Conservation (phyloP, 2,113 vertebrate species). For the Grus americana region DNA sequence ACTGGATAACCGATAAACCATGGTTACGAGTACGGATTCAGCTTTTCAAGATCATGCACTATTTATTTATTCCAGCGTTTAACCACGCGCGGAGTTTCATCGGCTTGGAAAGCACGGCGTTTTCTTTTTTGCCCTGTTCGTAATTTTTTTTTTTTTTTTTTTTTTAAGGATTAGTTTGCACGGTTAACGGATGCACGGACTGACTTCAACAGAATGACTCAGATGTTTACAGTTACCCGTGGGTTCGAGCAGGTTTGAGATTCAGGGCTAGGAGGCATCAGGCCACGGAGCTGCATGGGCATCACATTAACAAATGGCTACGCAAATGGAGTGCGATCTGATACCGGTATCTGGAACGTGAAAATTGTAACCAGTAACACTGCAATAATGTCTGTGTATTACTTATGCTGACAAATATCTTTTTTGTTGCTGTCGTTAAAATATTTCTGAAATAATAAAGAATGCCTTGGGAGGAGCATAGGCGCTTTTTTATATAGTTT, state of each 20-base stretch:
- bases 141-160: background rate
- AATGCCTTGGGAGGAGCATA: background rate
- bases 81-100: background rate
- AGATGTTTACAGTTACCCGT: background rate
- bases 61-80: background rate
- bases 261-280: background rate
- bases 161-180: background rate
- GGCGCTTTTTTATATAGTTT: background rate
- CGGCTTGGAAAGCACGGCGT: background rate
- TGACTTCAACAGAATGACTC: background rate
- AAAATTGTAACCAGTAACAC: background rate
- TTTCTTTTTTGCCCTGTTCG: background rate
- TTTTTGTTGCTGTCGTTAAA: background rate
- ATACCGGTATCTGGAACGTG: background rate
- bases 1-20: background rate
- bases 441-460: background rate
- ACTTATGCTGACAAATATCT: background rate
- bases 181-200: background rate
- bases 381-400: background rate
- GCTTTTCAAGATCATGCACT: background rate
- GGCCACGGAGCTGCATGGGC: background rate
- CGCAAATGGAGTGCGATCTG: background rate
- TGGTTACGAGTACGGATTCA: accelerated
- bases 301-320: background rate
- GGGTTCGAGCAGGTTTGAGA: background rate